Evolutionary conservation across 2,797 vertebrate genomes (phyloP), one percentile per base, ranked within the genome.

Genomic region (Lagocephalus sceleratus): DNA sequence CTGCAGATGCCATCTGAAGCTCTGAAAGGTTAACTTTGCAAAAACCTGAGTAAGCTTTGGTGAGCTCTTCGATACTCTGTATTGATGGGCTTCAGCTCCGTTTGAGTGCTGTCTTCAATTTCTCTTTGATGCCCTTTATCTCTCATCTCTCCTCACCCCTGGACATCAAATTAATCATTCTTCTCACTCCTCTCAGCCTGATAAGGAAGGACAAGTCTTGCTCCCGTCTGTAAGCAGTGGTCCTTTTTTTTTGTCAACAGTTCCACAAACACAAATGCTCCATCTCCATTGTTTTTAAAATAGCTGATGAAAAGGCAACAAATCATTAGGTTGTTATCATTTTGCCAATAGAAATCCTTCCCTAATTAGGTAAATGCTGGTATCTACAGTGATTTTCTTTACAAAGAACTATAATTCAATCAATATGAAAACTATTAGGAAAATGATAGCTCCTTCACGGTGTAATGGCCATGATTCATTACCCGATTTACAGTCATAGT

Each of bases 161-260:
- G 35, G 41, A 68, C 78, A 78, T 79, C 62, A 16, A 51, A 54
- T 51, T 71, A 63, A 83, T 86, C 82, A 75, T 78, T 72, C 64
- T 68, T 73, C 73, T 79, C 81, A 74, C 72, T 73, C 72, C 61
- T 76, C 58, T 66, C 25, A 17, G 47, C 50, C 64, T 3, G 81
- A 84, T 87, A 84, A 85, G 73, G 47, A 57, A 21, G 26, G 46
- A 39, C 64, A 69, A 76, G 72, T 61, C 76, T 39, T 52, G 75
- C 78, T 81, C 56, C 66, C 53, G 62, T 77, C 74, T 62, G 42
- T 60, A 46, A 83, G 68, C 22, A 52, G 74, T 80, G 82, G 78
- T 75, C 79, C 57, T 57, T 77, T 63, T 77, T 63, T 53, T 66
- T 71, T 63, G 78, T 10, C 79, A 75, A 59, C 69, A 67, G 46